These are phyloP conservation scores for Philotrypesis tridentata DNA, from an alignment of 1,140 invertebrate species.

Conservation along the genomic window DNA sequence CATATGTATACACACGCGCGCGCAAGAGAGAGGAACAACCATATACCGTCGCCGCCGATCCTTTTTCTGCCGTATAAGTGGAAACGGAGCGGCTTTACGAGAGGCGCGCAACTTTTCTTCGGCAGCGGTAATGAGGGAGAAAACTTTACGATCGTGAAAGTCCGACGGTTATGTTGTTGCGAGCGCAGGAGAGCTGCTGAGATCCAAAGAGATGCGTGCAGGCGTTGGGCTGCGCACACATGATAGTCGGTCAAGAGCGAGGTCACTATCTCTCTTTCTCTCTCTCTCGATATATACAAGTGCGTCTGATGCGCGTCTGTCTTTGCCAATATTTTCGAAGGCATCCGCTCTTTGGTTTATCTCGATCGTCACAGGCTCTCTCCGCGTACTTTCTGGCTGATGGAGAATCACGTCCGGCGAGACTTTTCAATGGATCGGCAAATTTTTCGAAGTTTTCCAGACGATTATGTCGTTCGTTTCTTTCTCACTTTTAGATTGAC, in stretches of 20 bases:
- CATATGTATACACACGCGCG: background rate
- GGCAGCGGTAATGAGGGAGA: conserved; percentile 1
- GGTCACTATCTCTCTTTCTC: background rate
- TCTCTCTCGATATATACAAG: no score
- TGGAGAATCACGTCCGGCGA: no score
- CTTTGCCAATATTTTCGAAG: no score
- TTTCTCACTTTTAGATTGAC: no score
- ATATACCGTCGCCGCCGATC: background rate
- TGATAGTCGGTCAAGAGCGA: conserved; percentile 4
- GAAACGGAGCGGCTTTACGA: conserved; percentile 2
- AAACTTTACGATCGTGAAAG: conserved; percentile 28
- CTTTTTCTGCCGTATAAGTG: conserved; percentile 4
- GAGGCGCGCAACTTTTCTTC: conserved; percentile 2
- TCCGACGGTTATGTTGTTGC: conserved; percentile 7
- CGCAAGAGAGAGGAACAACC: background rate
- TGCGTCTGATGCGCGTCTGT: no score
- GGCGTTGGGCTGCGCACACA: background rate
- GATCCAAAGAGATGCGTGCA: background rate
- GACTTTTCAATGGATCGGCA: no score
- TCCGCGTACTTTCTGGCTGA: no score
- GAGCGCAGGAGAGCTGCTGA: background rate
- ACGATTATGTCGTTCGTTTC: no score
- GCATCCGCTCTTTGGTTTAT: no score
- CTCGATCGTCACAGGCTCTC: no score
- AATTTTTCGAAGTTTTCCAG: no score